Conservation (phyloP, 2,113 vertebrate genomes). For the Callaeas wilsoni region DNA sequence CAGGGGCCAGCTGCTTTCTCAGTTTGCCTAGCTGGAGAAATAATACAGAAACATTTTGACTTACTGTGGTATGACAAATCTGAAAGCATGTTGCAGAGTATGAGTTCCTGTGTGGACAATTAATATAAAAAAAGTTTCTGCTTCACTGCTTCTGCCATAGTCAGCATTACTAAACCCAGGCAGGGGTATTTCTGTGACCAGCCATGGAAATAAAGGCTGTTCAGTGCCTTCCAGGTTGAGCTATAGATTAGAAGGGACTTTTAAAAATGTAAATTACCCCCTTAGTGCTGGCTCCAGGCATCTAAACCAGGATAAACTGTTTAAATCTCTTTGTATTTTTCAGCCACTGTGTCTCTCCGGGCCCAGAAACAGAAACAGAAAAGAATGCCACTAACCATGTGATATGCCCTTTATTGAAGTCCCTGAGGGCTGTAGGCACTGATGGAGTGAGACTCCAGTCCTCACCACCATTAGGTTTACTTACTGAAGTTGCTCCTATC, state of each 20-base stretch:
- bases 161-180: neutral
- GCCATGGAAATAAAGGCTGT: neutral
- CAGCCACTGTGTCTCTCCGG: accelerated
- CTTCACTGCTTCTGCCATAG: neutral
- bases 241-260: neutral
- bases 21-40: neutral
- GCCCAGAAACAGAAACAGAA: neutral
- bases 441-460: neutral
- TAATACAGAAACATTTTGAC: neutral
- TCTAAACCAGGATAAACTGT: neutral
- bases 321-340: neutral
- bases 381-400: neutral
- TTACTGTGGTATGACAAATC: neutral
- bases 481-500: neutral
- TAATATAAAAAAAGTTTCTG: neutral
- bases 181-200: neutral
- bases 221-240: neutral
- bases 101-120: neutral
- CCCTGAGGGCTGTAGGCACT: neutral
- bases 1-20: neutral
- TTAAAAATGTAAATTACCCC: neutral
- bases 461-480: neutral
- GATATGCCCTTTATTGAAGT: neutral
- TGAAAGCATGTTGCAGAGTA: neutral
- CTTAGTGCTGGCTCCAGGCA: neutral